Base-by-base conservation (phyloP, 2,113 vertebrate species). In the Hipposideros armiger region DNA sequence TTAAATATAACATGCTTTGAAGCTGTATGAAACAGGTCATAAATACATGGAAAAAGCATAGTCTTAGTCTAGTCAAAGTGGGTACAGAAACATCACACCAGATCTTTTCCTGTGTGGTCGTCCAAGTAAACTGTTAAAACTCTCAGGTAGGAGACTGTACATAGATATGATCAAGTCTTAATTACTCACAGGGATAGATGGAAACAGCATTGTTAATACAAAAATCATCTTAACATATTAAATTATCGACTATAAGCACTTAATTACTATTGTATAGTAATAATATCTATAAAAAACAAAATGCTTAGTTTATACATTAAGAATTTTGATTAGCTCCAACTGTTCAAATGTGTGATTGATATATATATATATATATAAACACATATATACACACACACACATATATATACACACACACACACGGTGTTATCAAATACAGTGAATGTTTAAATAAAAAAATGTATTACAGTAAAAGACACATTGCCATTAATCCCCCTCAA, bases 211-310 rank as follows among this genome's bases (percentile, higher is more conserved):
- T 78, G 26, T 50, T 80, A 95, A 92, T 66, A 86, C 45, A 85
- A 81, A 92, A 89, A 7, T 47, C 56, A 84, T 40, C 42, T 90
- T 87, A 96, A 87, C 95, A 74, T 66, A 87, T 32, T 87, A 96
- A 80, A 30, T 32, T 69, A 81, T 28, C 70, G 66, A 60, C 30
- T 76, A 91, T 64, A 8, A 84, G 54, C 72, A 92, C 5, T 80
- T 95, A 88, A 96, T 90, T 77, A 73, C 45, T 83, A 90, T 17
- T 42, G 19, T 22, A 76, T 8, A 89, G 28, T 70, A 93, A 70
- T 56, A 78, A 84, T 14, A 2, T 36, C n/a, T 64, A 85, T 76
- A 52, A 84, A 97, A 58, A 67, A 0, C 90, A 40, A 92, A 90
- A 77, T 62, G 1, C 7, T 77, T 15, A 42, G 5, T 86, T 90